phyloP scores from a whole-genome alignment of 2,797 vertebrate genomes.

The Orientallactaga sibirica region DNA sequence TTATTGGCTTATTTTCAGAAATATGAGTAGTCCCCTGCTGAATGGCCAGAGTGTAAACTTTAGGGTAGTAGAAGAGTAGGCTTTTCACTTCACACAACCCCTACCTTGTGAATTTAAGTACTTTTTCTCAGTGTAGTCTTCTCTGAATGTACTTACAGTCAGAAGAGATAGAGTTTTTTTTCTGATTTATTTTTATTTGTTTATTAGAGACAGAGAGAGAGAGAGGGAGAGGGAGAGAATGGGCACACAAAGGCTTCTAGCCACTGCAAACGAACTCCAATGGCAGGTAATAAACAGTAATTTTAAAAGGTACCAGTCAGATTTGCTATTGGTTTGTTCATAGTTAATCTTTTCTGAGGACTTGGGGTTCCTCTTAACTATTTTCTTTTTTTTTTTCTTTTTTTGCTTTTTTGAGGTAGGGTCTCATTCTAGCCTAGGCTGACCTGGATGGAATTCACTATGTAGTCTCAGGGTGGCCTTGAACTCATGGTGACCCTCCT shows the following conservation, averaged over 20 bases:
- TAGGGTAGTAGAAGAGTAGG: not conserved
- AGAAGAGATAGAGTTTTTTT: not conserved
- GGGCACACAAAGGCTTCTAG: too few relatives aligned
- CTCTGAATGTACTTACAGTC: not conserved
- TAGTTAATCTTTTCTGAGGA: constrained; percentile 51
- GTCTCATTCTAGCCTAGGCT: too few relatives aligned
- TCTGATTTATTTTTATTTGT: too few relatives aligned
- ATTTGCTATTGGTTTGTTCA: constrained; percentile 27
- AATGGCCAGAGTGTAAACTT: constrained; percentile 69
- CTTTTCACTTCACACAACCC: constrained; percentile 44
- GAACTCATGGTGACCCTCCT: too few relatives aligned
- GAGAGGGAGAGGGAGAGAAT: too few relatives aligned
- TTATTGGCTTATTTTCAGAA: constrained; percentile 72
- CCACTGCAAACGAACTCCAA: too few relatives aligned
- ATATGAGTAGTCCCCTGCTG: constrained; percentile 53
- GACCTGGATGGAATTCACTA: too few relatives aligned
- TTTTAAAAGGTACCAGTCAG: constrained; percentile 27
- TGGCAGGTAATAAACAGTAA: not conserved
- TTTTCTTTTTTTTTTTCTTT: not conserved
- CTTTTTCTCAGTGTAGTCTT: not conserved
- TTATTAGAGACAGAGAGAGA: too few relatives aligned
- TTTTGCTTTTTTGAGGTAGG: too few relatives aligned
- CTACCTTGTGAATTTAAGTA: constrained; percentile 47
- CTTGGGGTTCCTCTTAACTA: not conserved
- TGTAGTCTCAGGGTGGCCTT: too few relatives aligned